Conservation (phyloP, 2,888 invertebrate species). For the Andrena flavipes region DNA sequence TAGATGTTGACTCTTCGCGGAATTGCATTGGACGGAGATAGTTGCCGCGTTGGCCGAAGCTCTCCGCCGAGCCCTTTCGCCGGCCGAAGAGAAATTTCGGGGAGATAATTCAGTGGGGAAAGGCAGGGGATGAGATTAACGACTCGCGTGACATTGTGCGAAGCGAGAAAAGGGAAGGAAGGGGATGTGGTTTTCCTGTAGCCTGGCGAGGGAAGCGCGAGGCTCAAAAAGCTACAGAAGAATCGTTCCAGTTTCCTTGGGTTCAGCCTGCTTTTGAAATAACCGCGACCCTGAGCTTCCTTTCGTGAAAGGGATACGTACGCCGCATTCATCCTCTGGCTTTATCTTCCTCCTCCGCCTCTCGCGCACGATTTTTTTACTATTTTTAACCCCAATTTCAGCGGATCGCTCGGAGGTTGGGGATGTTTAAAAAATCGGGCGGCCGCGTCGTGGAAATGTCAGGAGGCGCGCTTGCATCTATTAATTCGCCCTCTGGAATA, state of each 20-base stretch:
- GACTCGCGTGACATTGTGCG: conserved; percentile 15
- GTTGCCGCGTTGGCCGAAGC: too few relatives aligned
- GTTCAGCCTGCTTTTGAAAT: conserved; percentile 56
- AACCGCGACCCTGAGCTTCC: conserved; percentile 63
- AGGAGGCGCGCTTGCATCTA: not conserved
- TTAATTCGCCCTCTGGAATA: conserved; percentile 23
- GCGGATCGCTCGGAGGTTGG: not conserved
- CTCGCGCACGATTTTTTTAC: not conserved
- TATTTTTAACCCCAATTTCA: conserved; percentile 34
- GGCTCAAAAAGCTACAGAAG: conserved; percentile 21
- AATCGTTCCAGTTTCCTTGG: conserved; percentile 66
- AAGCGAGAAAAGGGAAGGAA: not conserved
- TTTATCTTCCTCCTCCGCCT: conserved; percentile 29
- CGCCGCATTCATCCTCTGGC: conserved; percentile 55
- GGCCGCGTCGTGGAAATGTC: conserved; percentile 16
- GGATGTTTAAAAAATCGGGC: conserved; percentile 20
- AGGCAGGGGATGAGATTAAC: conserved; percentile 20
- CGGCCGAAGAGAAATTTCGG: not conserved
- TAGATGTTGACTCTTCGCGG: not conserved
- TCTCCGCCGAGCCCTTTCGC: not conserved
- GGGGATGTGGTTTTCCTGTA: conserved; percentile 7
- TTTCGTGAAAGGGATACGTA: conserved; percentile 51
- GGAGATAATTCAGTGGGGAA: not conserved
- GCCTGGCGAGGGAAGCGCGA: not conserved
- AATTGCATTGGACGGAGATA: too few relatives aligned